Base-by-base conservation (phyloP, 2,888 invertebrate species). In the Deilephila porcellus region DNA sequence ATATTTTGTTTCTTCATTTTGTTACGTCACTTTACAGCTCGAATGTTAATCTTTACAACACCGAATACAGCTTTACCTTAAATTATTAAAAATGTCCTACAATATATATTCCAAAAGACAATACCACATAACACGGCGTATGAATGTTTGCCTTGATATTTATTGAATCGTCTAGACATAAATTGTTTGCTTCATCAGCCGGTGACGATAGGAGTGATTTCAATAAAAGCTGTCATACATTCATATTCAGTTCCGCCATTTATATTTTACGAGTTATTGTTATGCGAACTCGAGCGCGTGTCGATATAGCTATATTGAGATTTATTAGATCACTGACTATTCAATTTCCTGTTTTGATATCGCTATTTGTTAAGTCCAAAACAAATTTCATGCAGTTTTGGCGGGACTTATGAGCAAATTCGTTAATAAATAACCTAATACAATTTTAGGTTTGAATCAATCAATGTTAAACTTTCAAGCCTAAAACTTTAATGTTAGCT, bases 111-210 rank as follows among this genome's bases (percentile, higher is more conserved):
- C 14, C 17, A 52, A 67, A 45, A 14, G 52, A 11, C 67, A 25
- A 7, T 52, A 25, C 67, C 52, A 52, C 52, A 25, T 45, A n/a
- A 45, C 37, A 20, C n/a, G 67, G 45, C 20, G 45, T 67, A 67
- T 67, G 14, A 67, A 67, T 25, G 52, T 67, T 67, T 67, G 14
- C 52, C 25, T 67, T 29, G 25, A 52, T 52, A 67, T 67, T 67
- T 67, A 67, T 64, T 67, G 67, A 67, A 52, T 52, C 20, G 67
- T 67, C 25, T 52, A 29, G 45, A 45, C 45, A 64, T 67, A 67
- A 52, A 67, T 52, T 52, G 25, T 25, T 67, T 67, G 67, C 67
- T 29, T 19, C 67, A 45, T 67, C 67, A 45, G 45, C 64, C 64
- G 5, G 52, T 67, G 67, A 52, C 67, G 67, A 52, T 45, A 67